Evolutionary conservation across 2,888 invertebrate genomes (phyloP).

Genomic region (Emmelina monodactyla): DNA sequence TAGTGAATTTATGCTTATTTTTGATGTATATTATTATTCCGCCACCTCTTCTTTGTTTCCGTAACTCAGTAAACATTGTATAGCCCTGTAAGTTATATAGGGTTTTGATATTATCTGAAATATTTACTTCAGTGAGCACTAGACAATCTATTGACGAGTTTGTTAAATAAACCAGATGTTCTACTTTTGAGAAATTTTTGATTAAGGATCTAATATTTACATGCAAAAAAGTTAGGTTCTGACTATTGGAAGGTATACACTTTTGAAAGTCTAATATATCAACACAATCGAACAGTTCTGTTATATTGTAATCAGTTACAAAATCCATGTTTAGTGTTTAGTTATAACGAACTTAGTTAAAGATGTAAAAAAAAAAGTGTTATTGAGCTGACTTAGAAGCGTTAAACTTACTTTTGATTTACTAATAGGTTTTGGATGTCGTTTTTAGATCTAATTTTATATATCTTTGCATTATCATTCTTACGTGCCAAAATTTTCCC

Average conservation of each 20-base stretch:
- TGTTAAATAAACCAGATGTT: slow-evolving; percentile 3
- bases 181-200: slow-evolving; percentile 5
- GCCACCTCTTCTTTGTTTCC: slow-evolving; percentile 13
- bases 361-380: not conserved
- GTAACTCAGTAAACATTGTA: too few relatives aligned
- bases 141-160: not conserved
- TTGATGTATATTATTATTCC: slow-evolving; percentile 14
- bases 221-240: not conserved
- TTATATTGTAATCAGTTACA: not conserved
- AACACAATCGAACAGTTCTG: not conserved
- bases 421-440: slow-evolving; percentile 1
- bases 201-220: slow-evolving; percentile 6
- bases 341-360: not conserved
- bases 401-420: not conserved
- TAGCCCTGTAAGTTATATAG: too few relatives aligned
- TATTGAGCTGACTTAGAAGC: not conserved
- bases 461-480: slow-evolving; percentile 2
- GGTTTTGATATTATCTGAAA: too few relatives aligned
- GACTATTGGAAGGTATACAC: not conserved
- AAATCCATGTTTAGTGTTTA: not conserved
- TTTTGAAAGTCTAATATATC: not conserved
- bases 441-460: slow-evolving; percentile 4
- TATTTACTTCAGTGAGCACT: slow-evolving; percentile 1
- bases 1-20: slow-evolving; percentile 7
- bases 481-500: not conserved